A percentile compares a stretch with the other conserved stretches of the same genome.
phyloP scores from a whole-genome alignment of 2,888 invertebrate species.

The Camponotus fellah region DNA sequence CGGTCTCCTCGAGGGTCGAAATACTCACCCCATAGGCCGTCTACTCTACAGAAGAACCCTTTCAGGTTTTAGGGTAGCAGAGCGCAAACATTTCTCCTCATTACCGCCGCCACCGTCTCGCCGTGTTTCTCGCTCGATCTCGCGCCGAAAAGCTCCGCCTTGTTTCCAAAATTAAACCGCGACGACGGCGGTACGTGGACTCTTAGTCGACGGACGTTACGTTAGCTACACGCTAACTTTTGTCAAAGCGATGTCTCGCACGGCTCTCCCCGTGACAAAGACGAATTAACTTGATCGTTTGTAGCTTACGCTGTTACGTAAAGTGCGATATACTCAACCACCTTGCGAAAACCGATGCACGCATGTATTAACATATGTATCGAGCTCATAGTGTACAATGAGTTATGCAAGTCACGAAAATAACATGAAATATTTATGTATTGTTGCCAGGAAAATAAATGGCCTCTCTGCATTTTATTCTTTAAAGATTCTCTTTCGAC shows the following conservation, averaged over 20 bases:
- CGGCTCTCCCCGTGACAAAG: slow-evolving; percentile 8
- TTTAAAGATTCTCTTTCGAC: neutral
- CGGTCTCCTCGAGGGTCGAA: slow-evolving; percentile 64
- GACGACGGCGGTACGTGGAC: slow-evolving; percentile 56
- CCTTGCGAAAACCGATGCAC: slow-evolving; percentile 8
- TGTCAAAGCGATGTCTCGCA: slow-evolving; percentile 19
- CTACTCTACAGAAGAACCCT: slow-evolving; percentile 82
- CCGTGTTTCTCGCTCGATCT: slow-evolving; percentile 69
- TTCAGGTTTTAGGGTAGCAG: slow-evolving; percentile 80
- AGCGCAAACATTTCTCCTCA: slow-evolving; percentile 78
- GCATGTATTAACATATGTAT: slow-evolving; percentile 7
- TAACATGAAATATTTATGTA: neutral
- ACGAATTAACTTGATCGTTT: slow-evolving; percentile 31
- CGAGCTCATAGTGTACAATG: neutral
- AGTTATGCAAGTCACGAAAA: slow-evolving; percentile 22
- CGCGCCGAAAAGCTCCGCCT: slow-evolving; percentile 75
- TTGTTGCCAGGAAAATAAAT: slow-evolving; percentile 18
- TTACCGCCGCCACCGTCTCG: slow-evolving; percentile 55
- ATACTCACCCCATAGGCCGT: slow-evolving; percentile 75
- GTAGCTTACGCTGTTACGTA: slow-evolving; percentile 17
- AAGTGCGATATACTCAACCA: neutral
- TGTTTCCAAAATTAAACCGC: slow-evolving; percentile 78
- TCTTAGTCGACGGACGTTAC: slow-evolving; percentile 53
- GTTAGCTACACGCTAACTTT: slow-evolving; percentile 7
- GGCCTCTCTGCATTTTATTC: neutral